Conservation (phyloP, 2,797 vertebrate species). For the Philypnodon macrostomus region DNA sequence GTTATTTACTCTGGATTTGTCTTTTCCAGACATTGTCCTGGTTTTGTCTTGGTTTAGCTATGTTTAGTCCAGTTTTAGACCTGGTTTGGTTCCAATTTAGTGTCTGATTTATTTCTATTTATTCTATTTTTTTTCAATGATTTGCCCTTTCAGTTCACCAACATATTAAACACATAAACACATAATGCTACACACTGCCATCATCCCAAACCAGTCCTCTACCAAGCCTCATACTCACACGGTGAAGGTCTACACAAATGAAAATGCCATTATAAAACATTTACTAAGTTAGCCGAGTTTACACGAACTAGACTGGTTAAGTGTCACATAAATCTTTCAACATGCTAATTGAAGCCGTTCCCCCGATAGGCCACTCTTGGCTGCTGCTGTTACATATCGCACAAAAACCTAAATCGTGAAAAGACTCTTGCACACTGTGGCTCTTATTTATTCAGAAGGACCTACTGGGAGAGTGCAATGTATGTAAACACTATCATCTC, state of each 20-base stretch:
- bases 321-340: slow-evolving; percentile 68
- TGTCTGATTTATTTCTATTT: too few relatives aligned
- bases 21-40: too few relatives aligned
- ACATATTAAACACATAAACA: too few relatives aligned
- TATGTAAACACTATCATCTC: slow-evolving; percentile 62
- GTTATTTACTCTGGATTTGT: too few relatives aligned
- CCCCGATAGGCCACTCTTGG: slow-evolving; percentile 53
- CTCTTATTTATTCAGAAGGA: slow-evolving; percentile 51
- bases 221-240: slow-evolving; percentile 16
- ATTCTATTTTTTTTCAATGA: too few relatives aligned
- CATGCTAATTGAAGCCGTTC: slow-evolving; percentile 57
- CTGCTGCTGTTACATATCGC: slow-evolving; percentile 53
- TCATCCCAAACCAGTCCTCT: not conserved
- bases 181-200: too few relatives aligned
- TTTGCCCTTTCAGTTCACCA: too few relatives aligned
- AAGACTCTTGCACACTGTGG: slow-evolving; percentile 44
- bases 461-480: slow-evolving; percentile 43
- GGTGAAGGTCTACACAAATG: slow-evolving; percentile 39
- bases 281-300: slow-evolving; percentile 61
- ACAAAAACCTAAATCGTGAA: slow-evolving; percentile 43
- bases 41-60: too few relatives aligned
- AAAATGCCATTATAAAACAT: slow-evolving; percentile 66
- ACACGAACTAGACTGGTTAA: slow-evolving; percentile 59
- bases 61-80: too few relatives aligned
- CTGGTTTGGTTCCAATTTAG: too few relatives aligned